These are phyloP conservation scores for Apoda limacodes DNA, from an alignment of 2,888 invertebrate species.

Conservation along the genomic window DNA sequence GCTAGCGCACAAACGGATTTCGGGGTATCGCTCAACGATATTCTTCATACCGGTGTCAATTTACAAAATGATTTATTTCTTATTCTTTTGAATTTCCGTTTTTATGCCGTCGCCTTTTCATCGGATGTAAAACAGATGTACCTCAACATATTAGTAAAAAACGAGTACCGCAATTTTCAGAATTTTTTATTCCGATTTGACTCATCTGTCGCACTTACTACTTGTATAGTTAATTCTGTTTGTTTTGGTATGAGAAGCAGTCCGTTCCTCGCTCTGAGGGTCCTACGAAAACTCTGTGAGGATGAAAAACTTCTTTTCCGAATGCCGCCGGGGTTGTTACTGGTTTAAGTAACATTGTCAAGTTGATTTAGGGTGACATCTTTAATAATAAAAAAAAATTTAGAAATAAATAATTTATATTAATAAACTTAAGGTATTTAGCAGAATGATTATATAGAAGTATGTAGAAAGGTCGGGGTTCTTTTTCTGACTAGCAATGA, in stretches of 20 bases:
- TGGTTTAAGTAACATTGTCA: neutral
- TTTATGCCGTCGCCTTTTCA: neutral
- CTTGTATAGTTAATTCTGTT: too few relatives aligned
- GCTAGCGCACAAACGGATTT: conserved; percentile 2
- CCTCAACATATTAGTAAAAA: conserved; percentile 1
- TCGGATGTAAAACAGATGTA: conserved; percentile 5
- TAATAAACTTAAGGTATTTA: too few relatives aligned
- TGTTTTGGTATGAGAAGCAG: conserved; percentile 5
- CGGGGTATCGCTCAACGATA: conserved; percentile 4
- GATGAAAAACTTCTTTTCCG: conserved; percentile 1
- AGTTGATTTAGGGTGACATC: too few relatives aligned
- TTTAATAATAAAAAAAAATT: too few relatives aligned
- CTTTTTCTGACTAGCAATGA: too few relatives aligned
- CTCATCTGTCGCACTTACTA: neutral
- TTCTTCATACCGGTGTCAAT: conserved; percentile 2
- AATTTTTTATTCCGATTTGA: neutral
- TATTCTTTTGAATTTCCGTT: conserved; percentile 3
- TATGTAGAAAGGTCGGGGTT: too few relatives aligned
- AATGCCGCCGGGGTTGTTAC: neutral
- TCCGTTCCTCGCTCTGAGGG: conserved; percentile 4
- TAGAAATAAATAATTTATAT: too few relatives aligned
- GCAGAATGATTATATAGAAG: too few relatives aligned
- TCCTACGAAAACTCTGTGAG: conserved; percentile 1
- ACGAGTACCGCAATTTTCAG: neutral
- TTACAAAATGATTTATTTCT: conserved; percentile 3